Evolutionary conservation across 2,888 invertebrate species (phyloP), one percentile per base, ranked within the genome.

Genomic region (Lymantria dispar): DNA sequence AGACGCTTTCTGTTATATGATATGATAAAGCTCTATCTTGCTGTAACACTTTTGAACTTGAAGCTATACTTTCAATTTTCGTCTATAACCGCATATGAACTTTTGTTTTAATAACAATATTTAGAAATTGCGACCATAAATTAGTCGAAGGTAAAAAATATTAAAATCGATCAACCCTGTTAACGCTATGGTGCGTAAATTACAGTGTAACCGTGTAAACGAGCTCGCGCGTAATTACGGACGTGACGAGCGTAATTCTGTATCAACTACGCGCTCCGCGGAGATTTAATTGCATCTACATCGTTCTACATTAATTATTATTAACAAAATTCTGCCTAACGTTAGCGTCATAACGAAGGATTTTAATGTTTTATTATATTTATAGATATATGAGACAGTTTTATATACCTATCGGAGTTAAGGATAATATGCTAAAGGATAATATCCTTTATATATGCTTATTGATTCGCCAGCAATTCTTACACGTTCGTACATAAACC

Each of bases 201-300:
- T 48, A 45, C 43, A 22, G 22, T 22, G 22, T 22, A 14, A 30
- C 38, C 47, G 37, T 42, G 48, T 48, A 45, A 33, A 41, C 49
- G 52, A 56, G 60, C 58, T 62, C 63, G 50, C 57, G 62, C 61
- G 68, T 78, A 77, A 80, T 80, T 78, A 76, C 63, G 63, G 54
- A 51, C 67, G 71, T 80, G 82, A 83, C 78, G 68, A 58, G 80
- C 70, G 67, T 69, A 73, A 76, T 76, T 72, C 69, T 62, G 57
- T 53, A 62, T 68, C 63, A 70, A 70, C 62, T 22, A 22, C 22
- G 22, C 61, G 61, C 64, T 72, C 64, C 68, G 71, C 71, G 12
- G 14, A 1, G 11, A 7, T 57, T 73, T 80, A 80, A 83, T 81
- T 80, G 70, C 70, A 67, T 60, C 64, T 58, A 69, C 33, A 40